Evolutionary conservation across 2,888 invertebrate genomes (phyloP), one percentile per base, ranked within the genome.

Genomic region (Cantharis flavilabris): DNA sequence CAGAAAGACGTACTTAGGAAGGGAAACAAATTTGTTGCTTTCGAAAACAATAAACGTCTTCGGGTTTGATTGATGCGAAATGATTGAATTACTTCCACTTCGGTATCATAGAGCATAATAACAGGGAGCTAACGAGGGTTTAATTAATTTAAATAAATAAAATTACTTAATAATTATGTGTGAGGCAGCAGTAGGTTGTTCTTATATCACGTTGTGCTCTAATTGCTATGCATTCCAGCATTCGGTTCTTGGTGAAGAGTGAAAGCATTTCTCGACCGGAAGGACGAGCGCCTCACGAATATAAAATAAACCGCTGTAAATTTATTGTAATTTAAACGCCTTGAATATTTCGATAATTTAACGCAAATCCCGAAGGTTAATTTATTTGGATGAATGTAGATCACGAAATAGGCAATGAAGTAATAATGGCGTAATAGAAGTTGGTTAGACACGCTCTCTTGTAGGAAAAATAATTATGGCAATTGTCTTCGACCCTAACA

Each of bases 181-280:
- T 16, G 75, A 70, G 65, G 64, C 33, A 20, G 75, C 33, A 71
- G 4, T 69, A 72, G 67, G 30, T 70, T 2, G 16, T 7, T 49
- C n/a, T 23, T 71, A 62, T 62, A 20, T 28, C 49, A 62, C 67
- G 78, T 75, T 78, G 70, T 67, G 78, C 75, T 78, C 78, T 73
- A 62, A 77, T 77, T 73, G 75, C n/a, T 69, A 72, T 33, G 74
- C 74, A 75, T 78, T 78, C 49, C 69, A 62, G 72, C 33, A 74
- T 28, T 49, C 49, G 49, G 13, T 1, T n/a, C n/a, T 49, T n/a
- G n/a, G 49, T 69, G 73, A 78, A 72, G 71, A 79, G 76, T 75
- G 76, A 78, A 76, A 72, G 75, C 76, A 78, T 79, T 73, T 76
- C 70, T 73, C 64, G 16, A 62, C 26, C 64, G 72, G 64, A 69